Base-by-base conservation (phyloP, 1,140 invertebrate species). In the Neodiprion lecontei region DNA sequence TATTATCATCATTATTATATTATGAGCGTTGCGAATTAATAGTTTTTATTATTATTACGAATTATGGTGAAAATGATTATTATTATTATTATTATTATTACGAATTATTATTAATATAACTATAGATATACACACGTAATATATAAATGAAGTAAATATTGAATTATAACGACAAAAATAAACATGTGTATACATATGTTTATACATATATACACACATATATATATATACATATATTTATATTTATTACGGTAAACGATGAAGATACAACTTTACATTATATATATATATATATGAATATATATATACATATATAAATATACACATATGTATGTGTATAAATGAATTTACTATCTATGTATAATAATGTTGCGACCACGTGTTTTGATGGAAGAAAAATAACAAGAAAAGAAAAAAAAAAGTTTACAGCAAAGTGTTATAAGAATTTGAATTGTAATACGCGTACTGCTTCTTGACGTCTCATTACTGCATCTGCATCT, bases 401-500 rank as follows among this genome's bases (percentile, higher is more conserved):
- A 61, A 61, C 5, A 61, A 61, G 53, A 61, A 61, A 8, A 61
- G 7, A 61, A 61, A 61, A n/a, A 61, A 61, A 80, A 82, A 78
- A 70, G 79, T 40, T 40, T 40, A 82, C 82, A 80, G 80, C 79
- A 81, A 79, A 86, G 79, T 83, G 81, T 87, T 87, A 40, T 40
- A 80, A 84, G 76, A 85, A 85, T 87, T 81, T 85, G 80, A 87
- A 85, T 86, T 88, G 83, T 88, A 87, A 87, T 87, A 86, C 80
- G 83, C 87, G 81, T 88, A 88, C 82, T 80, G 87, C 87, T 88
- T 89, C 84, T 88, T 89, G 85, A 87, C 85, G 85, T 89, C 88
- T 88, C 86, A 88, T 88, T 88, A 87, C 87, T 87, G 86, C 87
- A 88, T 88, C 87, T 85, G 86, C 87, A 88, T 88, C 87, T 85